Evolutionary conservation across 2,888 invertebrate genomes (phyloP), one percentile per base, ranked within the genome.

Genomic region (Hyles lineata): DNA sequence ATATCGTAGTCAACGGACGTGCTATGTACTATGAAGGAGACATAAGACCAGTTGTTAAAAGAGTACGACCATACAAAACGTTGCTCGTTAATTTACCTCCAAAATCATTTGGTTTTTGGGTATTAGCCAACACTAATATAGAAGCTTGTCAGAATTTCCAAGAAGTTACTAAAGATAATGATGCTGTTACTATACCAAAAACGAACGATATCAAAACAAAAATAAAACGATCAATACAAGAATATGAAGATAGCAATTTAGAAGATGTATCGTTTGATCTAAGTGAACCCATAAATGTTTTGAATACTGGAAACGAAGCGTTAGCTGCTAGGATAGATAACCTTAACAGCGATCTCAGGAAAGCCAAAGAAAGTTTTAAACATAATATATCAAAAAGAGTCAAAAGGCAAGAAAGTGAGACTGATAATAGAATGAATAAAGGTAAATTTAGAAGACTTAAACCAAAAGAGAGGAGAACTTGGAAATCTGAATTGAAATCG

Each of bases 101-200:
- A 0, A 95, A 95, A 81, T 96, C 96, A 0, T 96, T 97, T 67
- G 97, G 96, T 0, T 97, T 97, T 86, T 97, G 97, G 96, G 96
- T 97, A 0, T 85, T 97, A 17, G 96, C 97, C 0, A 95, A 95
- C 72, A 96, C 96, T 0, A 95, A 96, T 83, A 89, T 96, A 32
- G 93, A 95, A 71, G 95, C 96, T 23, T 97, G 97, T 76, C 77
- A 85, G 61, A 83, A 86, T 74, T 79, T 81, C 43, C 80, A 82
- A 43, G 82, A 83, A 58, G 76, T 78, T 11, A 8, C 35, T 6
- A 78, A 80, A 75, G 76, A 72, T 52, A 80, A 82, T 25, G 32
- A 71, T 5, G 23, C 60, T 43, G 19, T 17, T 32, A 52, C 32
- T 55, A 86, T 79, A 70, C 78, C n/a, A 88, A 85, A 78, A 81